Conservation (phyloP, 2,888 invertebrate genomes). For the Rhagium mordax region DNA sequence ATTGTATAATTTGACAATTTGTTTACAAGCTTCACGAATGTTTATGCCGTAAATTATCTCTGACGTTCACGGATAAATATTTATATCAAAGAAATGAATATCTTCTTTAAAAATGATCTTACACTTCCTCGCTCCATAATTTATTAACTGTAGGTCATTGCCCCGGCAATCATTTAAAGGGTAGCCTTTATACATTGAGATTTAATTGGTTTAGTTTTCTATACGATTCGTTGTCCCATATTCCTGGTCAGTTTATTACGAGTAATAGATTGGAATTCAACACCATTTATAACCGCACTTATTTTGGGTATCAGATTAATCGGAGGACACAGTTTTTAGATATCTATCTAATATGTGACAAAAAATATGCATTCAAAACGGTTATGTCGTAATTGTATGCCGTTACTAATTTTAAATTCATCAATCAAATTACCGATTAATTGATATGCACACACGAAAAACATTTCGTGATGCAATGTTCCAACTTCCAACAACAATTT, state of each 20-base stretch:
- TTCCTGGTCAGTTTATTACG: not conserved
- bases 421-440: conserved; percentile 39
- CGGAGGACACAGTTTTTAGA: not conserved
- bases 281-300: not conserved
- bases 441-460: conserved; percentile 39
- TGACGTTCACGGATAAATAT: conserved; percentile 31
- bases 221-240: not conserved
- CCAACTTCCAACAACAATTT: conserved; percentile 23
- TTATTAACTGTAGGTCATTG: conserved; percentile 15
- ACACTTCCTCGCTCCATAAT: not conserved
- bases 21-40: conserved; percentile 44
- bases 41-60: conserved; percentile 32
- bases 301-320: conserved; percentile 6
- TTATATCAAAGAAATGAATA: conserved; percentile 24
- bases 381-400: conserved; percentile 17
- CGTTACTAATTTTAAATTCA: conserved; percentile 43
- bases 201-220: conserved; percentile 14
- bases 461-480: conserved; percentile 36
- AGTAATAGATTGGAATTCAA: not conserved
- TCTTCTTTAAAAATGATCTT: conserved; percentile 20
- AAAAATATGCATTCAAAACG: not conserved
- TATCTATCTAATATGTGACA: conserved; percentile 9
- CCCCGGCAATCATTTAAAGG: not conserved
- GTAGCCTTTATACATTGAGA: not conserved
- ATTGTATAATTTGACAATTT: conserved; percentile 53